Conservation (phyloP, 2,888 invertebrate species). For the Eupithecia exiguata region DNA sequence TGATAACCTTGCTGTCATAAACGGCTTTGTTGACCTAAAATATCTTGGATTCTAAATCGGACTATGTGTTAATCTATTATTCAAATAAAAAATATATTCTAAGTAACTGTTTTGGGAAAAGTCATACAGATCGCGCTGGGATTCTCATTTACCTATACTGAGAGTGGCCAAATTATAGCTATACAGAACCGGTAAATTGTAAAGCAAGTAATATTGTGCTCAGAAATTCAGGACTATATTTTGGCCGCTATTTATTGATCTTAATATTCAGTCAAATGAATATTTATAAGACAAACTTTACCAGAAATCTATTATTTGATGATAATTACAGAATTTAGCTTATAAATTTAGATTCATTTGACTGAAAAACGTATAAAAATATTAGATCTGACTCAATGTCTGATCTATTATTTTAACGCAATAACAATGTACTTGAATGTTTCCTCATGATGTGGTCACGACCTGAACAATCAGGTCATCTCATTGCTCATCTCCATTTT, state of each 20-base stretch:
- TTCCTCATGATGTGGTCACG: conserved; percentile 24
- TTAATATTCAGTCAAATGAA: neutral
- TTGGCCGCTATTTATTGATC: neutral
- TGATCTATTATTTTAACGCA: neutral
- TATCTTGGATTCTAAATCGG: no score
- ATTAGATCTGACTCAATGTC: neutral
- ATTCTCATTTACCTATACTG: neutral
- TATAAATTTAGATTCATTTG: neutral
- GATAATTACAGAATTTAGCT: neutral
- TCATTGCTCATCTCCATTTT: conserved; percentile 64
- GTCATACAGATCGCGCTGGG: neutral
- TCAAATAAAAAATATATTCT: neutral
- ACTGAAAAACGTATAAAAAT: neutral
- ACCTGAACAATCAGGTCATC: conserved; percentile 48
- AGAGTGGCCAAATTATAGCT: neutral
- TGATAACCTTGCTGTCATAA: no score
- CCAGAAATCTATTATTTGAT: neutral
- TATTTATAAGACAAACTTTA: neutral
- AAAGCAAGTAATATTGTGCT: neutral
- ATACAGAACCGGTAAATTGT: neutral
- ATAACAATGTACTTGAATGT: neutral
- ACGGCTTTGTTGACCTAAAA: no score
- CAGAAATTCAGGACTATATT: neutral
- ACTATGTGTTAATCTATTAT: neutral
- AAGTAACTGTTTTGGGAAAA: neutral